Evolutionary conservation across 2,113 vertebrate species (phyloP), one percentile per base, ranked within the genome.

Genomic region (Lonchura striata): DNA sequence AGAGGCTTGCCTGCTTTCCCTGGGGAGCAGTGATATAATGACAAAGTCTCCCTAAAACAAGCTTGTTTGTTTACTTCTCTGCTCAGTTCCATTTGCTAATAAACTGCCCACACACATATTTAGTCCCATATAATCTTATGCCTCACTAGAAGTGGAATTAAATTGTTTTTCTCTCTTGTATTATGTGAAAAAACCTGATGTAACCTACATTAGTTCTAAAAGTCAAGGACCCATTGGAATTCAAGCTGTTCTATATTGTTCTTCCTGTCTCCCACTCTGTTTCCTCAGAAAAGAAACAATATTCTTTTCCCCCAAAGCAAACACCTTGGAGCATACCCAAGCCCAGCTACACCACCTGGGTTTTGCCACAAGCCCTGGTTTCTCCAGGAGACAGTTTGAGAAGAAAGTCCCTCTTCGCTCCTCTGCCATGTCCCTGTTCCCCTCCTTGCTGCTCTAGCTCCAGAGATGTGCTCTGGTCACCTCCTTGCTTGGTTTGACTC

Each of bases 41-140:
- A 88, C 50, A 90, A 89, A 82, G 44, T 77, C 68, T 75, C 80
- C 95, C 81, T 86, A 61, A 93, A 90, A 86, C 70, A 72, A 92
- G 39, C 70, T 77, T 94, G 94, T 92, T 97, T 96, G 96, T 95
- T 96, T 97, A 92, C 64, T 93, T 95, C 42, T 35, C 72, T 80
- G 27, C 86, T 93, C 3, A 2, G 68, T 94, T 90, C 88, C 95
- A 92, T 92, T 95, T 96, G 88, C 79, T 97, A 92, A 93, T 95
- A 91, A 95, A 90, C 93, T 92, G 63, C 94, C 92, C 86, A 95
- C 95, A 90, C 85, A 76, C 35, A 46, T 80, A 85, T 87, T 95
- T 88, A 92, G 89, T 53, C 63, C 76, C 79, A 77, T 85, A 76
- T 90, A 82, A 94, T 94, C 82, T 87, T 91, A 82, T 52, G 82